These are phyloP conservation scores for Pheosia gnoma DNA, from an alignment of 2,888 invertebrate genomes.

Conservation along the genomic window DNA sequence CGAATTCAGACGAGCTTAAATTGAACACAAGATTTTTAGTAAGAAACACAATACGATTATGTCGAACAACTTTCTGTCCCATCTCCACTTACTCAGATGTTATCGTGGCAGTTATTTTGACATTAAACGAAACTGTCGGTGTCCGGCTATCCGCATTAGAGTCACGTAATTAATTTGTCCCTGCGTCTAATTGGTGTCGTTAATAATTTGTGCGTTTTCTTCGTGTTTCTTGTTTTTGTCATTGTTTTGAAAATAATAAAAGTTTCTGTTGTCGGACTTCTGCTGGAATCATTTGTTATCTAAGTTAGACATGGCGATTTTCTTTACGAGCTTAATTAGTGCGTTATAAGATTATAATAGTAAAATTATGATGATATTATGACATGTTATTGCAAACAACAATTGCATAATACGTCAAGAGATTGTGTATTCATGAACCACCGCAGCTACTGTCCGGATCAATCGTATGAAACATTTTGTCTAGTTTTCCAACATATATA, in stretches of 20 bases:
- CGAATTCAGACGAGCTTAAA: not conserved
- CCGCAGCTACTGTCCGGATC: slow-evolving; percentile 3
- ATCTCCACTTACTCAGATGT: slow-evolving; percentile 27
- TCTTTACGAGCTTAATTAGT: no score
- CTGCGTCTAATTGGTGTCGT: slow-evolving; percentile 40
- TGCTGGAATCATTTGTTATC: not conserved
- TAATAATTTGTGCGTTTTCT: slow-evolving; percentile 20
- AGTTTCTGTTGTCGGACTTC: not conserved
- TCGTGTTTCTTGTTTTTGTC: slow-evolving; percentile 1
- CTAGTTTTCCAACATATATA: slow-evolving; percentile 22
- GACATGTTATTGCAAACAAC: not conserved
- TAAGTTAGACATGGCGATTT: no score
- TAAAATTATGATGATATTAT: no score
- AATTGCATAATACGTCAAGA: not conserved
- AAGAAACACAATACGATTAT: slow-evolving; percentile 24
- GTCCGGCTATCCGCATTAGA: slow-evolving; percentile 23
- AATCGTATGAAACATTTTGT: slow-evolving; percentile 10
- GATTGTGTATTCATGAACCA: not conserved
- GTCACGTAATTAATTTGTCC: slow-evolving; percentile 44
- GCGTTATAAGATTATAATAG: no score
- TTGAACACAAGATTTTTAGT: slow-evolving; percentile 15
- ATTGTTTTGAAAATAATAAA: not conserved
- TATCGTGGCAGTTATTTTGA: slow-evolving; percentile 33
- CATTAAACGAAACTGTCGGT: slow-evolving; percentile 28
- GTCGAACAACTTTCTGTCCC: slow-evolving; percentile 14